Conservation (phyloP, 2,888 invertebrate species). For the Trichopria drosophilae region DNA sequence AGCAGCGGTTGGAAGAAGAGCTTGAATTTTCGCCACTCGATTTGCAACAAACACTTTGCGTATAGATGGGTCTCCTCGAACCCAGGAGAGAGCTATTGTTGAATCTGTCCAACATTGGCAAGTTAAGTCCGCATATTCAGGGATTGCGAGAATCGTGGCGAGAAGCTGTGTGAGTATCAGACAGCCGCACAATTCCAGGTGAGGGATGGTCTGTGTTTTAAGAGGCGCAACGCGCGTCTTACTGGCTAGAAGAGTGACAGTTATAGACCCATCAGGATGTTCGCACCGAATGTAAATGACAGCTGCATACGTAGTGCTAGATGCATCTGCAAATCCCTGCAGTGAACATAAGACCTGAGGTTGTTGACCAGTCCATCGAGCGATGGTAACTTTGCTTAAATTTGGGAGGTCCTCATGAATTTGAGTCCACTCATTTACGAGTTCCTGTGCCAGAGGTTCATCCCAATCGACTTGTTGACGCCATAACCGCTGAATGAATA, state of each 20-base stretch:
- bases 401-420: not conserved
- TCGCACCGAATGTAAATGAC: slow-evolving; percentile 27
- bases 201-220: slow-evolving; percentile 29
- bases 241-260: slow-evolving; percentile 1
- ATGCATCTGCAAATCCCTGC: slow-evolving; percentile 38
- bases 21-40: too few species aligned
- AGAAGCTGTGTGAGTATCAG: slow-evolving; percentile 23
- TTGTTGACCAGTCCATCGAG: slow-evolving; percentile 13
- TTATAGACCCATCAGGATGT: not conserved
- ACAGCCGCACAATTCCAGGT: slow-evolving; percentile 32
- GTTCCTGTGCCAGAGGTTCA: not conserved
- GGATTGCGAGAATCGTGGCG: too few species aligned
- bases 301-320: slow-evolving; percentile 33
- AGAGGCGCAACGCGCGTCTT: slow-evolving; percentile 21
- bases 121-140: too few species aligned
- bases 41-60: too few species aligned
- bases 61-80: slow-evolving; percentile 31
- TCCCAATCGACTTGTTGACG: slow-evolving; percentile 6
- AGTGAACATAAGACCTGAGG: not conserved
- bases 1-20: slow-evolving; percentile 25
- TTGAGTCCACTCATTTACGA: not conserved
- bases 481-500: slow-evolving; percentile 23
- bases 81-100: slow-evolving; percentile 37
- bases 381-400: slow-evolving; percentile 11
- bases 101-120: slow-evolving; percentile 38